Evolutionary conservation across 2,113 vertebrate species (phyloP).

Genomic region (Antechinus flavipes): DNA sequence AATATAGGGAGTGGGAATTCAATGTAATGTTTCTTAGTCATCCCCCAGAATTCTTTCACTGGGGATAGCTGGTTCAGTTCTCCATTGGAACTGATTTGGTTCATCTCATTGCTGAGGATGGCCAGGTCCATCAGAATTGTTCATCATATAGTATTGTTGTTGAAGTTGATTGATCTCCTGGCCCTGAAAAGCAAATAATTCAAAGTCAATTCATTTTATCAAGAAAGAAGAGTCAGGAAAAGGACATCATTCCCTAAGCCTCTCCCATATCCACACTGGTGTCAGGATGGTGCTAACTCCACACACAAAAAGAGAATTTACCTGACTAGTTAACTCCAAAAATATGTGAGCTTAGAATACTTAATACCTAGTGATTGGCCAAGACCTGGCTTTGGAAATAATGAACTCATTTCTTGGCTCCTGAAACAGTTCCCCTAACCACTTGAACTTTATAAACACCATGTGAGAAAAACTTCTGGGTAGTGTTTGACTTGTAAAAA

Average conservation of each 20-base stretch:
- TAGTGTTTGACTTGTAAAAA: background rate
- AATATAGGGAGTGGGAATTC: no score
- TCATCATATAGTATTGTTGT: no score
- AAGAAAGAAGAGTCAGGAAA: background rate
- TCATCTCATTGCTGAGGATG: no score
- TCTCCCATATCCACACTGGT: background rate
- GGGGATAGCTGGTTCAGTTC: no score
- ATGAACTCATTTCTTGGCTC: background rate
- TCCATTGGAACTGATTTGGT: no score
- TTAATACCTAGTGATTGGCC: background rate
- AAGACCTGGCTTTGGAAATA: background rate
- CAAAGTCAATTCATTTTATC: background rate
- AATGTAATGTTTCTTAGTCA: no score
- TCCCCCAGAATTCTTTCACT: no score
- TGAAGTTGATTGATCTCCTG: no score
- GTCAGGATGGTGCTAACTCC: slow-evolving; percentile 5
- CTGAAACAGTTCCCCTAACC: background rate
- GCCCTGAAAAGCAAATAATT: background rate
- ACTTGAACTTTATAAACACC: background rate
- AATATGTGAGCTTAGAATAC: background rate
- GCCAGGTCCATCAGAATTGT: no score
- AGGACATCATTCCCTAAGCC: background rate
- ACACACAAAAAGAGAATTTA: background rate
- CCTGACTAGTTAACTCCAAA: background rate
- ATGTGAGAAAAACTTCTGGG: background rate